These are phyloP conservation scores for Pipistrellus nathusii DNA, from an alignment of 2,797 vertebrate genomes.

Conservation along the genomic window DNA sequence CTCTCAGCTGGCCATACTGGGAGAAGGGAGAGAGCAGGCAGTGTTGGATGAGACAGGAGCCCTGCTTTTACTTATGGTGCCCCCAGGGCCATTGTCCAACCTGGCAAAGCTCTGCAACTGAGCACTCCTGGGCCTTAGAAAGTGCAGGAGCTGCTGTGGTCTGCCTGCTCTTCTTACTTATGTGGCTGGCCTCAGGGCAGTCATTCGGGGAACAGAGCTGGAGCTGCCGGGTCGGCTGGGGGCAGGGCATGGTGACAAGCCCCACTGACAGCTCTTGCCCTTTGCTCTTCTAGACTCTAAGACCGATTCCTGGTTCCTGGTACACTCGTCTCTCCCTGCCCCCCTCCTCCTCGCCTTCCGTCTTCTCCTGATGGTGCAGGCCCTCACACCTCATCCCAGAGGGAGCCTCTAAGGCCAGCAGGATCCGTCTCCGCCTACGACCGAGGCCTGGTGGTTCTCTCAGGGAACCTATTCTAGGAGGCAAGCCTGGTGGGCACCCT, in stretches of 20 bases:
- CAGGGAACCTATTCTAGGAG: slow-evolving; percentile 89
- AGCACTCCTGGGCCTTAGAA: slow-evolving; percentile 80
- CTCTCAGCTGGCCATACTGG: background rate
- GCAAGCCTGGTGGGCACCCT: slow-evolving; percentile 76
- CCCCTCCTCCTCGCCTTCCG: slow-evolving; percentile 85
- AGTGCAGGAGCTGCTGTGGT: slow-evolving; percentile 56
- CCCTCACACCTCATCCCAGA: slow-evolving; percentile 80
- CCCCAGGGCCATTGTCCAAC: slow-evolving; percentile 55
- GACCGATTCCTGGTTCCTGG: slow-evolving; percentile 88
- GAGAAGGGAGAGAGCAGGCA: background rate
- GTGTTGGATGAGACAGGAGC: background rate
- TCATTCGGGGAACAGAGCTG: background rate
- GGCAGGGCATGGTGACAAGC: background rate
- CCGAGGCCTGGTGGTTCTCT: slow-evolving; percentile 87
- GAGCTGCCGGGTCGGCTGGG: too few relatives aligned
- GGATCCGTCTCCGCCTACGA: slow-evolving; percentile 86
- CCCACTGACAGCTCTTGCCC: rapidly evolving
- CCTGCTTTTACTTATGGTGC: slow-evolving; percentile 64
- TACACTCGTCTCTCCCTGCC: slow-evolving; percentile 87
- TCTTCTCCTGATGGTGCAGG: slow-evolving; percentile 86
- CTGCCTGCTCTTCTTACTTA: background rate
- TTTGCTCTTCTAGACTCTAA: slow-evolving; percentile 87
- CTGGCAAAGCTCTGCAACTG: slow-evolving; percentile 78
- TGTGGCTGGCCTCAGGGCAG: background rate
- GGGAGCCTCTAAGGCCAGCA: slow-evolving; percentile 82